A percentile compares a stretch with the other conserved stretches of the same genome.
Evolutionary conservation across 1,140 invertebrate genomes (phyloP).

Genomic region (Sinella curviseta): DNA sequence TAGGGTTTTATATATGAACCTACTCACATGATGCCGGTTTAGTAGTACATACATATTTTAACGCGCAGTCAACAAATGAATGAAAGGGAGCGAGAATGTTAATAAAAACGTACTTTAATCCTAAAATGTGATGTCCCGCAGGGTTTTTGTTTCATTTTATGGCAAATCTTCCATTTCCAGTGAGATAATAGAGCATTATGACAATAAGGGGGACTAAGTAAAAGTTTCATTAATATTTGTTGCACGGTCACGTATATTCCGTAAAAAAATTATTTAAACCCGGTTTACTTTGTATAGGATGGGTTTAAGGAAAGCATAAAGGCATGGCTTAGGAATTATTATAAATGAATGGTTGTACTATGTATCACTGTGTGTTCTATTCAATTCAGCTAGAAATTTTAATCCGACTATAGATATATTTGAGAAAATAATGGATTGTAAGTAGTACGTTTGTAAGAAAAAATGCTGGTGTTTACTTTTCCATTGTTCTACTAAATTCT

Average conservation of each 20-base stretch:
- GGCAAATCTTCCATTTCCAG: neutral
- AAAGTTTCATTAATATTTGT: neutral
- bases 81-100: too few species aligned
- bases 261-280: neutral
- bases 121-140: slow-evolving; percentile 12
- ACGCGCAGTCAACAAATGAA: too few species aligned
- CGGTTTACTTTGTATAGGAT: neutral
- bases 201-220: neutral
- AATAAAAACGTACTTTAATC: neutral
- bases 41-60: too few species aligned
- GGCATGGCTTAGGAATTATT: neutral
- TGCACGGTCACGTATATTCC: neutral
- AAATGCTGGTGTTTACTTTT: too few species aligned
- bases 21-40: too few species aligned
- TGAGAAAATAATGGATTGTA: too few species aligned
- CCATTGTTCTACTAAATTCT: too few species aligned
- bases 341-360: neutral
- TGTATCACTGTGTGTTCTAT: neutral
- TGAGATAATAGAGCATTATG: neutral
- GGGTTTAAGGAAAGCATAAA: too few species aligned
- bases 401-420: neutral
- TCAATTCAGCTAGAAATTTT: neutral
- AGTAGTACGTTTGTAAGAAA: too few species aligned
- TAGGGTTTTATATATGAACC: too few species aligned
- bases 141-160: slow-evolving; percentile 2